These are phyloP conservation scores for Paragorgia papillata DNA, from an alignment of 92 coral and sea anemone species.

Conservation along the genomic window DNA sequence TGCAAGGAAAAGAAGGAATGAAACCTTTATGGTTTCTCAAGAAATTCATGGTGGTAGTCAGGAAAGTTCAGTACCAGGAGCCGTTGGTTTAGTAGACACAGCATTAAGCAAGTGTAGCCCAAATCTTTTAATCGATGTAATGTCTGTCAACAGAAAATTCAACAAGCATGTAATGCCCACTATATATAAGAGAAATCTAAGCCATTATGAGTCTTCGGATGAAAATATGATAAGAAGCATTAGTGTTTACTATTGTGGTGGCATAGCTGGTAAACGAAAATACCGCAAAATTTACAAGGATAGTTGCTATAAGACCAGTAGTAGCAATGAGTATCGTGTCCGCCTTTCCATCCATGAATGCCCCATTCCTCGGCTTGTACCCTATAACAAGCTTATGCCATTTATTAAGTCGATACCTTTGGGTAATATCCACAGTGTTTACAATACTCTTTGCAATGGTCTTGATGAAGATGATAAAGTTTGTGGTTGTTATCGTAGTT, in stretches of 20 bases:
- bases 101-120: not conserved
- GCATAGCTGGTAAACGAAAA: constrained; percentile 47
- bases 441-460: constrained; percentile 29
- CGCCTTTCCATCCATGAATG: constrained; percentile 35
- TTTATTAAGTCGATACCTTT: constrained; percentile 40
- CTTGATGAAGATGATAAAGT: constrained; percentile 41
- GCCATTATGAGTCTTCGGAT: constrained; percentile 29
- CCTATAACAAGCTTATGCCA: constrained; percentile 21
- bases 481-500: too few species aligned
- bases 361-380: constrained; percentile 48
- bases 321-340: not conserved
- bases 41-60: constrained; percentile 19
- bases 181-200: constrained; percentile 10
- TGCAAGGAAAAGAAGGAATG: constrained; percentile 22
- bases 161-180: constrained; percentile 12
- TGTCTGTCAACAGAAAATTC: constrained; percentile 10
- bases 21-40: constrained; percentile 15
- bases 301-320: constrained; percentile 2
- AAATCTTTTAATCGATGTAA: constrained; percentile 19
- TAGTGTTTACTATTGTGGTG: constrained; percentile 59
- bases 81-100: constrained; percentile 21
- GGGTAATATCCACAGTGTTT: constrained; percentile 28
- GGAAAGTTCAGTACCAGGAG: constrained; percentile 30
- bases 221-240: constrained; percentile 62
- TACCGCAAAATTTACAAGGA: constrained; percentile 41